Evolutionary conservation across 92 coral and sea anemone genomes (phyloP).

Genomic region (Palythoa grandiflora): DNA sequence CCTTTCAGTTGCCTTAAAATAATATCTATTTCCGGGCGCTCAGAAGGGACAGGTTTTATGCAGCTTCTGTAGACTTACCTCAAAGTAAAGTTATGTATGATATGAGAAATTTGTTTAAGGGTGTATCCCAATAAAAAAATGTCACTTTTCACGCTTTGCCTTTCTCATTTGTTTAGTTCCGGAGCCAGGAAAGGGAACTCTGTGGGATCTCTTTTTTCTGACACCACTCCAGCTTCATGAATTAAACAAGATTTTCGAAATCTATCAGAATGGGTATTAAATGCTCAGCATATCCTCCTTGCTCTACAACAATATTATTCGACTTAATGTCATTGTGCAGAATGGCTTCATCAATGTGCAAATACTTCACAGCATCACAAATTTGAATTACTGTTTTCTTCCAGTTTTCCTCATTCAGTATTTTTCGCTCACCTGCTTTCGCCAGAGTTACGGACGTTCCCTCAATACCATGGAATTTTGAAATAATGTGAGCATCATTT

Average conservation of each 20-base stretch:
- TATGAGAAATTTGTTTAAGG: conserved; percentile 6
- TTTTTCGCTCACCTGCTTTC: not conserved
- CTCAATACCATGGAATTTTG: conserved; percentile 12
- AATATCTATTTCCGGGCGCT: not conserved
- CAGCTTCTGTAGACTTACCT: conserved; percentile 14
- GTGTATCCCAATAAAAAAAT: conserved; percentile 9
- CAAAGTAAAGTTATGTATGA: not conserved
- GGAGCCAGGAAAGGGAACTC: conserved; percentile 23
- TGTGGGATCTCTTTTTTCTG: not conserved
- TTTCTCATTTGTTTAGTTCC: not conserved
- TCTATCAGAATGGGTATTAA: conserved; percentile 21
- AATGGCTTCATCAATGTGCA: not conserved
- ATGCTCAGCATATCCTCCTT: not conserved
- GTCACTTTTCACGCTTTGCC: conserved; percentile 6
- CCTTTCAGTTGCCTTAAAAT: not conserved
- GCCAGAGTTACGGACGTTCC: not conserved
- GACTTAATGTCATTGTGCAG: conserved; percentile 40
- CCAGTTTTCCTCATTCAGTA: not conserved
- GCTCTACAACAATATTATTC: not conserved
- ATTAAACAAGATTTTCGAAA: conserved; percentile 22
- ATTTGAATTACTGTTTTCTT: not conserved
- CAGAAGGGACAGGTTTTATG: conserved; percentile 10
- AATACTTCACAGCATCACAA: conserved; percentile 7
- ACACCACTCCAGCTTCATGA: not conserved
- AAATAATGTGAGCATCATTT: conserved; percentile 25